phyloP scores from a whole-genome alignment of 2,113 vertebrate genomes.

The Hirundichthys speculiger region DNA sequence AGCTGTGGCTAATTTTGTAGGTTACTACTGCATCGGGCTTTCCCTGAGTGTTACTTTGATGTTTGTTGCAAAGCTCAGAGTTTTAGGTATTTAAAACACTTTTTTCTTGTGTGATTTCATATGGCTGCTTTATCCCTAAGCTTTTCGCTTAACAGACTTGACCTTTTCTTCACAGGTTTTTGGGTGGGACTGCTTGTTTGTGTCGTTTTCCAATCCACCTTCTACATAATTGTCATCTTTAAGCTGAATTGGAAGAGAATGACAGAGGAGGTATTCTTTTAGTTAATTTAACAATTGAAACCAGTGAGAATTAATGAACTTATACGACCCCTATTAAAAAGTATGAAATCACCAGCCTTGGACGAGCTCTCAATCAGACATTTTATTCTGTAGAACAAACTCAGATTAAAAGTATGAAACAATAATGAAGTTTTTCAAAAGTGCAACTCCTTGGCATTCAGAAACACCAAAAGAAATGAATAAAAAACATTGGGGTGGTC shows the following conservation, averaged over 20 bases:
- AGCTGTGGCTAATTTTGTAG: conserved; percentile 81
- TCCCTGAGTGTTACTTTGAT: conserved; percentile 80
- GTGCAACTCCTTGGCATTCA: too few relatives aligned
- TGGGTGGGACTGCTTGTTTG: conserved; percentile 88
- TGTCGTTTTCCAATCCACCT: conserved; percentile 77
- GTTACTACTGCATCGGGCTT: conserved; percentile 85
- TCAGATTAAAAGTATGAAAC: too few relatives aligned
- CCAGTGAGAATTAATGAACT: not conserved
- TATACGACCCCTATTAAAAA: too few relatives aligned
- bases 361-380: too few relatives aligned
- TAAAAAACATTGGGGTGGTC: too few relatives aligned
- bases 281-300: not conserved
- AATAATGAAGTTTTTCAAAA: too few relatives aligned
- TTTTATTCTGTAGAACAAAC: too few relatives aligned
- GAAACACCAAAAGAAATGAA: too few relatives aligned
- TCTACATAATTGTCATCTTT: conserved; percentile 82
- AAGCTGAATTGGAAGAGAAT: conserved; percentile 86
- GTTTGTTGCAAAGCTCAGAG: conserved; percentile 82
- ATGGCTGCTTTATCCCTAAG: not conserved
- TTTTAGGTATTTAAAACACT: conserved; percentile 77
- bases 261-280: conserved; percentile 83
- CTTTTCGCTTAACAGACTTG: not conserved
- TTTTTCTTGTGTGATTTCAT: not conserved
- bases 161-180: conserved; percentile 78
- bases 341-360: too few relatives aligned